Evolutionary conservation across 2,797 vertebrate species (phyloP).

Genomic region (Paratrypauchen microcephalus): DNA sequence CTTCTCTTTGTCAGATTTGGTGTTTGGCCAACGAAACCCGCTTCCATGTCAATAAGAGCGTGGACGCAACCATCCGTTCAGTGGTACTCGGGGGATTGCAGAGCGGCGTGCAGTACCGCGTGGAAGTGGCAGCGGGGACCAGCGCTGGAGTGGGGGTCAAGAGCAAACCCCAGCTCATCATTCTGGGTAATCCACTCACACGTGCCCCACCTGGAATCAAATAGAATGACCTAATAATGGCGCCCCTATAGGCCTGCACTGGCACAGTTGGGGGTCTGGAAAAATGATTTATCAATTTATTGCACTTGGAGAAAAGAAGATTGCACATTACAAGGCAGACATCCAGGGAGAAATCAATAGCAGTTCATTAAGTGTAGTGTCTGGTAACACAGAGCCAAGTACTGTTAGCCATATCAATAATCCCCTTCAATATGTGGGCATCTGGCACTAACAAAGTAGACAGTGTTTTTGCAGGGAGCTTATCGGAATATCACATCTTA

Average conservation of each 20-base stretch:
- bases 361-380: conserved; percentile 78
- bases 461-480: conserved; percentile 74
- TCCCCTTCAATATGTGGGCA: conserved; percentile 73
- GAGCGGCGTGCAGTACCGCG: conserved; percentile 90
- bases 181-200: conserved; percentile 83
- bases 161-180: conserved; percentile 93
- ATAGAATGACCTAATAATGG: conserved; percentile 61
- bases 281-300: conserved; percentile 76
- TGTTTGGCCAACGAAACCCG: conserved; percentile 96
- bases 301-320: conserved; percentile 65
- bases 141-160: conserved; percentile 93
- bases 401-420: conserved; percentile 80
- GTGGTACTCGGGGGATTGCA: conserved; percentile 94
- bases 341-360: conserved; percentile 72
- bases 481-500: conserved; percentile 79
- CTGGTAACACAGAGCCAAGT: conserved; percentile 73
- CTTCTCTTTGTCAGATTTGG: conserved; percentile 87
- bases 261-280: conserved; percentile 48
- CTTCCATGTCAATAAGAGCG: conserved; percentile 97
- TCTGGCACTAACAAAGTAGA: conserved; percentile 72
- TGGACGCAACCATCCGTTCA: conserved; percentile 95
- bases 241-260: conserved; percentile 17
- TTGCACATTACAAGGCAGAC: conserved; percentile 61
- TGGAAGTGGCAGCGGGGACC: conserved; percentile 96
- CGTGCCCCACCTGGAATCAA: conserved; percentile 49